Evolutionary conservation across 2,113 vertebrate species (phyloP).

Genomic region (Catharus bicknelli): DNA sequence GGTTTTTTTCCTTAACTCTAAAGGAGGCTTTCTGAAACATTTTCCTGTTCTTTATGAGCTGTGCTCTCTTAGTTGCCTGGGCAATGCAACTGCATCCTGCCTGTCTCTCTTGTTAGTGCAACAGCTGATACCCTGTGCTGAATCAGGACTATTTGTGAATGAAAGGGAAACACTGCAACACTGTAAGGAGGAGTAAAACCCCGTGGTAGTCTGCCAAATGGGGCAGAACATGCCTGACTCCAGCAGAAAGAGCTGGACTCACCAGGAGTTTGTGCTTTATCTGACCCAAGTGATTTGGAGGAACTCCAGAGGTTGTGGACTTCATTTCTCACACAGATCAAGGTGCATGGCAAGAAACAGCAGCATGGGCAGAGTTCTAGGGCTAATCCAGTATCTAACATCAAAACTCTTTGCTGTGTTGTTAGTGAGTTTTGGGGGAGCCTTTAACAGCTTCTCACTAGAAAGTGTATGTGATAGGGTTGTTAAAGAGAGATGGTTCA

Average conservation of each 20-base stretch:
- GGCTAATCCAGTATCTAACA: background rate
- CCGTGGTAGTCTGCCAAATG: constrained; percentile 2
- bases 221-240: background rate
- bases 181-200: constrained; percentile 36
- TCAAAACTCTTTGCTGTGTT: background rate
- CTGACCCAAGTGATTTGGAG: background rate
- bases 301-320: background rate
- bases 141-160: constrained; percentile 19
- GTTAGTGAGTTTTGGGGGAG: background rate
- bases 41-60: background rate
- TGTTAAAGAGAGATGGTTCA: background rate
- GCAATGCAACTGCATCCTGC: constrained; percentile 28
- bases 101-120: background rate
- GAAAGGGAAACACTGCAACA: constrained; percentile 34
- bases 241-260: background rate
- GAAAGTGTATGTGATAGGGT: background rate
- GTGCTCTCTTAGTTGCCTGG: constrained; percentile 1
- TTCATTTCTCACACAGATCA: background rate
- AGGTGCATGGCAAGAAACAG: background rate
- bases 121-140: constrained; percentile 21
- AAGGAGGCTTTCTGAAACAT: background rate
- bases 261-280: background rate
- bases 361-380: background rate
- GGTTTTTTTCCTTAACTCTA: background rate
- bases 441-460: background rate